A percentile compares a stretch with the other conserved stretches of the same genome.
phyloP scores from a whole-genome alignment of 2,888 invertebrate species.

The Xanthia icteritia region DNA sequence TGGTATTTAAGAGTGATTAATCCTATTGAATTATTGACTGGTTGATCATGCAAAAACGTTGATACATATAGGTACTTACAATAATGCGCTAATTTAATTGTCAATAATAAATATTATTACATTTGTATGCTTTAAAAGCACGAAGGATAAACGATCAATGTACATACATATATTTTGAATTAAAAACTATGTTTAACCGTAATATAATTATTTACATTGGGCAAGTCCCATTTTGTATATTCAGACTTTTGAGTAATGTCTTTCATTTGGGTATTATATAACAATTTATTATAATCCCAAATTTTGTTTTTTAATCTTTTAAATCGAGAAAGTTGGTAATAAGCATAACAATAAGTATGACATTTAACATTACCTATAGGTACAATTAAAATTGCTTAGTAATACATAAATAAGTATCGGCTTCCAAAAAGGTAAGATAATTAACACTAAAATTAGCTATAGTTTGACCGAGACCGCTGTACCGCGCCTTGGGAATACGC shows the following conservation, averaged over 20 bases:
- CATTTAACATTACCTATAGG: slow-evolving; percentile 41
- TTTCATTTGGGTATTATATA: slow-evolving; percentile 65
- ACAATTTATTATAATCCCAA: slow-evolving; percentile 43
- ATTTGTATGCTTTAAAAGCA: slow-evolving; percentile 72
- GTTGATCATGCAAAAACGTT: slow-evolving; percentile 21
- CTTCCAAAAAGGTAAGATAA: neutral
- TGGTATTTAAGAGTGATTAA: slow-evolving; percentile 14
- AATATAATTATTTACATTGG: slow-evolving; percentile 71
- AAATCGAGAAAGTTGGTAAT: slow-evolving; percentile 36
- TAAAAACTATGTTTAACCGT: slow-evolving; percentile 66
- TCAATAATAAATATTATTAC: slow-evolving; percentile 29
- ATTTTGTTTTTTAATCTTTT: slow-evolving; percentile 26
- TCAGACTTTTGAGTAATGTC: slow-evolving; percentile 77
- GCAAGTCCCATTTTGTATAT: slow-evolving; percentile 71
- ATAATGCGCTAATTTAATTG: slow-evolving; percentile 18
- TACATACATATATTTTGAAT: slow-evolving; percentile 63
- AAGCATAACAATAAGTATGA: slow-evolving; percentile 36
- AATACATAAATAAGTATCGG: slow-evolving; percentile 19
- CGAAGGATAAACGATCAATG: slow-evolving; percentile 56
- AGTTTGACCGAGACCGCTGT: too few relatives aligned
- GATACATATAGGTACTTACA: slow-evolving; percentile 13
- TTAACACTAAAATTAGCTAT: slow-evolving; percentile 7
- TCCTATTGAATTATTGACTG: slow-evolving; percentile 20
- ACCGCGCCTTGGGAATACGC: too few relatives aligned
- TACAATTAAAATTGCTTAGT: slow-evolving; percentile 13